phyloP scores from a whole-genome alignment of 2,888 invertebrate species.

The Stenchaetothrips biformis region DNA sequence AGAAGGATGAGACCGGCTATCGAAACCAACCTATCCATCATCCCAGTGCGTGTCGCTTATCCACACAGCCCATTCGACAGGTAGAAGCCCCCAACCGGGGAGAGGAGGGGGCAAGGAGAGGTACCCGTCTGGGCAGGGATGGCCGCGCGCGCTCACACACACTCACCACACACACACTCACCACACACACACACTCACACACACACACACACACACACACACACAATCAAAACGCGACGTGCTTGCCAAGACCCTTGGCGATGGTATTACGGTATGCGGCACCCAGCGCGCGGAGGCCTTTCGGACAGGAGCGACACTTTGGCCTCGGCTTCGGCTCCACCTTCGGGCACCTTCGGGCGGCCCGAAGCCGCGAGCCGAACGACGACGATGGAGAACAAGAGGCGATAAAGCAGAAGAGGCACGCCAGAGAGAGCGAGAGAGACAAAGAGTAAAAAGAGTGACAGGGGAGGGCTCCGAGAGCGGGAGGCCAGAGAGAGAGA shows the following conservation, averaged over 20 bases:
- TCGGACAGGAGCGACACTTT: background rate
- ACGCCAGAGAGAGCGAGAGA: background rate
- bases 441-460: background rate
- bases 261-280: background rate
- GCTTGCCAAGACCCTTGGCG: background rate
- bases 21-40: background rate
- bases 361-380: background rate
- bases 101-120: background rate
- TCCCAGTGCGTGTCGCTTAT: background rate
- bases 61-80: background rate
- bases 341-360: background rate
- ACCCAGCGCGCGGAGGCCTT: background rate
- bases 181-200: background rate
- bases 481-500: constrained; percentile 11
- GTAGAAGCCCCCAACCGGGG: background rate
- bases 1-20: background rate
- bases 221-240: constrained; percentile 1
- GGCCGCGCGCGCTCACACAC: background rate
- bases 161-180: constrained; percentile 23
- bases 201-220: constrained; percentile 20
- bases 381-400: background rate
- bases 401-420: background rate
- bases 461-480: background rate
- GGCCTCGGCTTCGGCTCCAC: background rate
- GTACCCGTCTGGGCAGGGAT: background rate